phyloP scores from a whole-genome alignment of 2,797 vertebrate species.

The Pyrocephalus nanus region DNA sequence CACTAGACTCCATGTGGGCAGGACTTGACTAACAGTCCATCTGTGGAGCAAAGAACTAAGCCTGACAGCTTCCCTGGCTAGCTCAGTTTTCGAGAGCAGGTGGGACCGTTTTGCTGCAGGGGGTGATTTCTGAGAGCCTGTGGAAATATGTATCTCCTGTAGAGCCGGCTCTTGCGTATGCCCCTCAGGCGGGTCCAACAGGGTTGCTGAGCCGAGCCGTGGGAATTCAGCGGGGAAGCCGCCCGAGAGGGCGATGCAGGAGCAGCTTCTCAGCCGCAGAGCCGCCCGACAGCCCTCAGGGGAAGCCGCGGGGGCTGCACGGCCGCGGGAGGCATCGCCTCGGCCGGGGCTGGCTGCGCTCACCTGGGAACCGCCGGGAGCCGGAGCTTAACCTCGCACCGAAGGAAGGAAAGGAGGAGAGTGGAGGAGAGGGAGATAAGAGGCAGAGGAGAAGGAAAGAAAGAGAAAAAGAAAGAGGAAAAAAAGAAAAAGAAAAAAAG shows the following conservation, averaged over 20 bases:
- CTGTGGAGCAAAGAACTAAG: not conserved
- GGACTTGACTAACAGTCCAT: slow-evolving; percentile 29
- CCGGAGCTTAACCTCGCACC: not conserved
- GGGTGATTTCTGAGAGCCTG: not conserved
- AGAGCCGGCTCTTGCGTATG: not conserved
- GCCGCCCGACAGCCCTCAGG: too few species aligned
- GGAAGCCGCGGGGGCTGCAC: not conserved
- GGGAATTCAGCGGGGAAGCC: too few species aligned
- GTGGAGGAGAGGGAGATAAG: not conserved
- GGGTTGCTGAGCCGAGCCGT: not conserved
- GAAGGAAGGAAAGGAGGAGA: too few species aligned
- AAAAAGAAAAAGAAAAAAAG: accelerated
- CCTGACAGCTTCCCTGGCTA: not conserved
- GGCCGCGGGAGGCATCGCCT: not conserved
- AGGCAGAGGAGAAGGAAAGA: accelerated
- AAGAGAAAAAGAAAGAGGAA: accelerated
- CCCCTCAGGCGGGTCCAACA: not conserved
- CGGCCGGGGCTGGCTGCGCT: not conserved
- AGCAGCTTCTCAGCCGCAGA: not conserved
- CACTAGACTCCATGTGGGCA: slow-evolving; percentile 35
- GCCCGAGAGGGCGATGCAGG: not conserved
- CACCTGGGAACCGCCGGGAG: not conserved
- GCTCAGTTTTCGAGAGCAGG: not conserved
- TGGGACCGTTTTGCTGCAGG: not conserved
- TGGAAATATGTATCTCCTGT: not conserved